Conservation (phyloP, 2,888 invertebrate species). For the Drosophila nr. fundita region DNA sequence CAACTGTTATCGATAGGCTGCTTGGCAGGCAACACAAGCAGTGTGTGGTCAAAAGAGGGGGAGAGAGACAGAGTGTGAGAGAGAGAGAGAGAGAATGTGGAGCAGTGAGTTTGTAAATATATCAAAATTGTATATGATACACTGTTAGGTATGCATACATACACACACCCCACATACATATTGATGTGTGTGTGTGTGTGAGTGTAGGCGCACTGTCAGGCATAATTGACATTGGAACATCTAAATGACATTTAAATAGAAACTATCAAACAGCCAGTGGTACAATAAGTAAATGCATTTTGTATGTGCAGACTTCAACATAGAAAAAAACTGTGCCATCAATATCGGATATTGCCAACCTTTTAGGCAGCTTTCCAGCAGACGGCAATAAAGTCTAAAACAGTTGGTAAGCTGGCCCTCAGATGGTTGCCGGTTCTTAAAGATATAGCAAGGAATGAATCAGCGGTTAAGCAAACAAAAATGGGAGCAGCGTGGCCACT, state of each 20-base stretch:
- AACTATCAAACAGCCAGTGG: neutral
- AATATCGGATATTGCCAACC: neutral
- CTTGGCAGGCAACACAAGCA: slow-evolving; percentile 39
- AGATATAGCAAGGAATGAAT: neutral
- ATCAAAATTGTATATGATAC: neutral
- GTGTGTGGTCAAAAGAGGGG: neutral
- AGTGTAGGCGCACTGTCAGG: neutral
- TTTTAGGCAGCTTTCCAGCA: neutral
- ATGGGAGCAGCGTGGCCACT: neutral
- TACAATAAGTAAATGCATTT: neutral
- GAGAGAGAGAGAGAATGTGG: neutral
- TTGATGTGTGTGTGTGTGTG: neutral
- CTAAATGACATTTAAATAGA: slow-evolving; percentile 1
- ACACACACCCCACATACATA: neutral
- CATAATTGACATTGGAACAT: neutral
- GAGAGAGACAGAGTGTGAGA: neutral
- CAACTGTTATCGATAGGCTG: slow-evolving; percentile 70
- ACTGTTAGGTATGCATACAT: neutral
- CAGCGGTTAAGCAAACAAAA: neutral
- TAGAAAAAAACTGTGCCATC: neutral
- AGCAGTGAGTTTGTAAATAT: neutral
- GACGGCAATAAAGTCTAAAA: neutral
- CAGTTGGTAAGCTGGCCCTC: neutral
- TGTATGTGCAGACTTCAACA: neutral
- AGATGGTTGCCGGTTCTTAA: neutral